These are phyloP conservation scores for Ceratina australensis DNA, from an alignment of 1,140 invertebrate species.

Conservation along the genomic window DNA sequence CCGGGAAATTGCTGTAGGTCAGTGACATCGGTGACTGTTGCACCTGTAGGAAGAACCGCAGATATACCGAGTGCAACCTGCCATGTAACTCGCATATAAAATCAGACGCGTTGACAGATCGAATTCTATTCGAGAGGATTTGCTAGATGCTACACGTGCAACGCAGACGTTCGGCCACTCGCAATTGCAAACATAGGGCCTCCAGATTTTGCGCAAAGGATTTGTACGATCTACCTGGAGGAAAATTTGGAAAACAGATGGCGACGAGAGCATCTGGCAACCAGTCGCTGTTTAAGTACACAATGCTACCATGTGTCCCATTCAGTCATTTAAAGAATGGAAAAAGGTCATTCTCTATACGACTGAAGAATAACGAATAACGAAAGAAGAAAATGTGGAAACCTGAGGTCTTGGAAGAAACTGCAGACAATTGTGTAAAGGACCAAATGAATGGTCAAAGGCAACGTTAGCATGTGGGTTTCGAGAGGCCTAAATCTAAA, in stretches of 20 bases:
- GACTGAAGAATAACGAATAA: too few species aligned
- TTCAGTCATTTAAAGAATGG: neutral
- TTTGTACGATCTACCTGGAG: neutral
- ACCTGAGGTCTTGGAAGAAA: neutral
- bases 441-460: too few species aligned
- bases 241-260: constrained; percentile 13
- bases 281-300: neutral
- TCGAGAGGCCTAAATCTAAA: constrained; percentile 49
- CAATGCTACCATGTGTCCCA: neutral
- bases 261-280: constrained; percentile 31
- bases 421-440: constrained; percentile 7
- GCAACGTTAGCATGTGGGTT: neutral
- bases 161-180: neutral
- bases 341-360: neutral
- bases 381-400: too few species aligned
- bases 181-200: neutral
- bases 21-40: constrained; percentile 43
- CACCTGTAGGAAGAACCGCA: constrained; percentile 52
- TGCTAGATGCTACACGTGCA: too few species aligned
- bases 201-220: neutral
- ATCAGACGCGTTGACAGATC: too few species aligned
- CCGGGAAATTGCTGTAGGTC: constrained; percentile 45
- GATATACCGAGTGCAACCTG: constrained; percentile 10
- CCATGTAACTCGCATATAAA: too few species aligned
- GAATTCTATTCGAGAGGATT: too few species aligned